phyloP scores from a whole-genome alignment of 2,797 vertebrate species.

The Tolypeutes matacus region DNA sequence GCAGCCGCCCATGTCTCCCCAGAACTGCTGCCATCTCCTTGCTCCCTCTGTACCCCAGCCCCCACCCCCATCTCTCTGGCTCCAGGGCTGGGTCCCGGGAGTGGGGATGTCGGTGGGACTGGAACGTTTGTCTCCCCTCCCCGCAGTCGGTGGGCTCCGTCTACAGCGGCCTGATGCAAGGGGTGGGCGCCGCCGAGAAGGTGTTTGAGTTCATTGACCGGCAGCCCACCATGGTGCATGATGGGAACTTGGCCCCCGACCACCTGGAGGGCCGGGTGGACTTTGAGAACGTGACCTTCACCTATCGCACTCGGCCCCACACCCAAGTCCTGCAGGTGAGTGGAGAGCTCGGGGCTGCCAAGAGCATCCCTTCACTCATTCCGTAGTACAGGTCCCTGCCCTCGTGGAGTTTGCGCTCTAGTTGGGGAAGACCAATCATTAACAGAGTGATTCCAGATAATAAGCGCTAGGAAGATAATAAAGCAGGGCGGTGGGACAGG shows the following conservation, averaged over 20 bases:
- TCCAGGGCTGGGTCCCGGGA: background rate
- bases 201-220: conserved; percentile 97
- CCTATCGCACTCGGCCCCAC: conserved; percentile 94
- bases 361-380: background rate
- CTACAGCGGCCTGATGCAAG: conserved; percentile 97
- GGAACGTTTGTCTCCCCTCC: conserved; percentile 26
- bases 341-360: rapidly evolving
- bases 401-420: background rate
- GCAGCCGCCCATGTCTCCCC: rapidly evolving
- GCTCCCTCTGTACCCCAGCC: background rate
- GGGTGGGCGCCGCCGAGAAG: conserved; percentile 96
- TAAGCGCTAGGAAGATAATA: background rate
- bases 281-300: conserved; percentile 94
- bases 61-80: background rate
- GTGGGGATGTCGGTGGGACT: background rate
- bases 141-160: conserved; percentile 94
- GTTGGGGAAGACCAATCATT: background rate
- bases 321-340: conserved; percentile 94
- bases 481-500: background rate
- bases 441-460: background rate
- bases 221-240: conserved; percentile 90
- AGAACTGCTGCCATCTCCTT: background rate
- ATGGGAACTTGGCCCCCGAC: conserved; percentile 92
- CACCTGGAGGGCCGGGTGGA: conserved; percentile 93
- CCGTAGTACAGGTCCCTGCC: rapidly evolving